phyloP scores from a whole-genome alignment of 2,113 vertebrate genomes.

The Tiliqua scincoides region DNA sequence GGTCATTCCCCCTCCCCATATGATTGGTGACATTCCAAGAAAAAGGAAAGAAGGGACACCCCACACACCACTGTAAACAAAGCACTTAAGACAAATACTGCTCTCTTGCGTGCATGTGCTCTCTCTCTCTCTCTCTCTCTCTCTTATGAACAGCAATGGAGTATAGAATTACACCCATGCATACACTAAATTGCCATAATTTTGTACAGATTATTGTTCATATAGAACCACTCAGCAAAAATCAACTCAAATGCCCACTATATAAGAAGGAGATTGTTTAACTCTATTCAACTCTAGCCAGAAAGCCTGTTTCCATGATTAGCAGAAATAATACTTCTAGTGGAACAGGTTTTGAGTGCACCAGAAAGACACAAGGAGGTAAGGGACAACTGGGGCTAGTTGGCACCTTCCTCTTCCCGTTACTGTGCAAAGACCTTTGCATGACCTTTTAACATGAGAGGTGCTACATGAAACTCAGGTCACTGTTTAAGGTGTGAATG shows the following conservation, averaged over 20 bases:
- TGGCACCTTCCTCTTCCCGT: neutral
- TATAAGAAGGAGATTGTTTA: neutral
- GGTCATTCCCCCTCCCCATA: neutral
- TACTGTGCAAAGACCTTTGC: constrained; percentile 3
- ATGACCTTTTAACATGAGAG: constrained; percentile 2
- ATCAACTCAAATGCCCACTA: neutral
- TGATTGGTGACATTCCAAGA: constrained; percentile 63
- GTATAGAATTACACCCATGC: neutral
- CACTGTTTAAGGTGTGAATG: constrained; percentile 3
- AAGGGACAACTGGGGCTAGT: neutral
- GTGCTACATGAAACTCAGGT: neutral
- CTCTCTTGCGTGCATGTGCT: too few relatives aligned
- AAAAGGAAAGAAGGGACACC: constrained; percentile 51
- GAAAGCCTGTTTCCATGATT: neutral
- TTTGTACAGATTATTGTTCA: neutral
- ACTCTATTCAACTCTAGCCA: neutral
- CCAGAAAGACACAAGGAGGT: neutral
- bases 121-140: neutral
- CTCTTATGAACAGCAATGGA: neutral
- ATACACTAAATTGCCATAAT: constrained; percentile 22
- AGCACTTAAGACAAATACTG: neutral
- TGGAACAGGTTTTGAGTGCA: neutral
- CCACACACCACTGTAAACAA: constrained; percentile 28
- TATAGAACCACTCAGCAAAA: neutral
- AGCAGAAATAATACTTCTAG: neutral